Conservation (phyloP, 1,140 invertebrate genomes). For the Cyrtorhinus lividipennis region DNA sequence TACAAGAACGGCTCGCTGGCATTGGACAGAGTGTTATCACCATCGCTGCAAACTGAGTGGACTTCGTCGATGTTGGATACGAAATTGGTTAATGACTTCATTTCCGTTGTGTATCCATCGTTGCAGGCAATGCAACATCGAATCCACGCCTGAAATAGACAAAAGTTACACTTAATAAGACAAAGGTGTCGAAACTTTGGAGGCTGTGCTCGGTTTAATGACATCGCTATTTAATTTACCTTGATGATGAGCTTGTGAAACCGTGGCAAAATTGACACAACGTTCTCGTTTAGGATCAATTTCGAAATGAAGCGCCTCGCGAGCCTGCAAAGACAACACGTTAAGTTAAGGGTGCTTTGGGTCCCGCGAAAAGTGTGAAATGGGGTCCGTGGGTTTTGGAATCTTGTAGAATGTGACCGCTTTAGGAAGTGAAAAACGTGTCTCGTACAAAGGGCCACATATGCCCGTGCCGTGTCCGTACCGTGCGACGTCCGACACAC, state of each 20-base stretch:
- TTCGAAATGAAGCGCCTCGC: constrained; percentile 11
- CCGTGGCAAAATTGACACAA: neutral
- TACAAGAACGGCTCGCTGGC: constrained; percentile 6
- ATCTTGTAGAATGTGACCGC: no score
- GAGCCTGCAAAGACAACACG: constrained; percentile 4
- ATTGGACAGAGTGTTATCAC: neutral
- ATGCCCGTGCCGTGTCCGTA: no score
- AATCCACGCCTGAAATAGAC: constrained; percentile 15
- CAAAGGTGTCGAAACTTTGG: neutral
- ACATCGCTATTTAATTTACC: constrained; percentile 2
- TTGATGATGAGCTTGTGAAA: constrained; percentile 15
- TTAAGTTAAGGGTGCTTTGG: no score
- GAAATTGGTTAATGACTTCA: constrained; percentile 11
- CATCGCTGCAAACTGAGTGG: neutral
- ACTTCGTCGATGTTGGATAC: constrained; percentile 5
- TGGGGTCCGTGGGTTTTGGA: no score
- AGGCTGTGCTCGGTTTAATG: no score
- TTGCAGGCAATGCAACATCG: constrained; percentile 15
- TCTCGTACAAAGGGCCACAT: no score
- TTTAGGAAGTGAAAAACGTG: no score
- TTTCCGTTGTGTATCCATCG: constrained; percentile 10
- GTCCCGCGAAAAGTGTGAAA: no score
- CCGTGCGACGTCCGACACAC: no score
- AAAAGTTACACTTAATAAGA: neutral
- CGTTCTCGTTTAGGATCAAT: constrained; percentile 2